Evolutionary conservation across 1,140 invertebrate species (phyloP).

Genomic region (Cylas formicarius): DNA sequence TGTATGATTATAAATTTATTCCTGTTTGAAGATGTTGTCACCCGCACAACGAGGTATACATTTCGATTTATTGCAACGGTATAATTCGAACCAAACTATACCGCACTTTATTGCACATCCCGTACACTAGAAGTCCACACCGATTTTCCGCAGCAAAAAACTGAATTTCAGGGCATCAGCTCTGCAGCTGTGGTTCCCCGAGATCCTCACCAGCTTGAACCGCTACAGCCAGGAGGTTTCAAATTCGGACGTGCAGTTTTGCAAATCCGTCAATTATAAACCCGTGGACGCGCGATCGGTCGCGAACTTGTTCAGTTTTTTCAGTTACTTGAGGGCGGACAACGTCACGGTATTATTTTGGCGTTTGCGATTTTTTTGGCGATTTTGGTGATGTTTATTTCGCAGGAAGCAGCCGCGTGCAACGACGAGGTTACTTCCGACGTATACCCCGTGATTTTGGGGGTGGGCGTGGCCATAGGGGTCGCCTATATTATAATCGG

Average conservation of each 20-base stretch:
- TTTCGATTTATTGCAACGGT: too few species aligned
- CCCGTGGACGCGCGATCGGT: too few species aligned
- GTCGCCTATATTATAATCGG: slow-evolving; percentile 46
- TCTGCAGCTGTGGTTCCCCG: slow-evolving; percentile 49
- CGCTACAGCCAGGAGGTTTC: slow-evolving; percentile 20
- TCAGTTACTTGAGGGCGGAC: too few species aligned
- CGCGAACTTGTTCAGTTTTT: too few species aligned
- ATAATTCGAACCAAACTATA: slow-evolving; percentile 2
- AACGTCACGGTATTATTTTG: too few species aligned
- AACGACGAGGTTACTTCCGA: slow-evolving; percentile 34
- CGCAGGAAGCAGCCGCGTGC: slow-evolving; percentile 21
- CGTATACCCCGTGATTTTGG: slow-evolving; percentile 47
- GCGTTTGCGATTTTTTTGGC: slow-evolving; percentile 1
- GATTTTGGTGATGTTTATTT: slow-evolving; percentile 2
- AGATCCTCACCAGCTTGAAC: slow-evolving; percentile 46
- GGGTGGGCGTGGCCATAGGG: slow-evolving; percentile 45
- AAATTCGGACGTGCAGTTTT: slow-evolving; percentile 24
- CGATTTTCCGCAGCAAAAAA: slow-evolving; percentile 6
- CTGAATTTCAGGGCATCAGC: slow-evolving; percentile 45
- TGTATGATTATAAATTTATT: too few species aligned
- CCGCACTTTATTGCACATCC: too few species aligned
- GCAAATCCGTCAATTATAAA: slow-evolving; percentile 26
- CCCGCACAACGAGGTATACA: too few species aligned
- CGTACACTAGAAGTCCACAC: too few species aligned
- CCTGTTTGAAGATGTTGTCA: too few species aligned